Conservation (phyloP, 1,140 invertebrate species). For the Scylla paramamosain region DNA sequence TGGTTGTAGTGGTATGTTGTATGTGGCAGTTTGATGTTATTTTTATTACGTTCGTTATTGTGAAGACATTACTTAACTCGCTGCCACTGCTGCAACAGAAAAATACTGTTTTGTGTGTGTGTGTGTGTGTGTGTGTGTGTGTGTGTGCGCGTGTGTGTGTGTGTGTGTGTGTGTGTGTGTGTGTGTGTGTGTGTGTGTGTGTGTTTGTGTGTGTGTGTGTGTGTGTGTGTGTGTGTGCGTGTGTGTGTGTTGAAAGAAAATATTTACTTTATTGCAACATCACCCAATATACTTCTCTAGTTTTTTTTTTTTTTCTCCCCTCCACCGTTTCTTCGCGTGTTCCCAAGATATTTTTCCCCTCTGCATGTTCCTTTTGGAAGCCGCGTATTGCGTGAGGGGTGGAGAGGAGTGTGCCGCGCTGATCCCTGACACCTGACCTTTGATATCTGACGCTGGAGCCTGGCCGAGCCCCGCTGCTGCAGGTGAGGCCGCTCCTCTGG, state of each 20-base stretch:
- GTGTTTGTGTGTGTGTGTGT: constrained; percentile 53
- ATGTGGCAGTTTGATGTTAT: too few relatives aligned
- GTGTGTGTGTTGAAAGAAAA: neutral
- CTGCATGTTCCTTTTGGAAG: neutral
- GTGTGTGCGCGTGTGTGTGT: neutral
- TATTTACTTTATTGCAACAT: neutral
- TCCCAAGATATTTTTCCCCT: neutral
- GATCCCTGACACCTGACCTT: constrained; percentile 2
- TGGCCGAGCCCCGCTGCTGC: neutral
- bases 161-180: constrained; percentile 53
- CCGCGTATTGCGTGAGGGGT: neutral
- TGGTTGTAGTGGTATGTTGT: too few relatives aligned
- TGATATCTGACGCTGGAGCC: neutral
- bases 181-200: constrained; percentile 53
- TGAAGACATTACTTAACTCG: too few relatives aligned
- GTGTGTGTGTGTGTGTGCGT: constrained; percentile 51
- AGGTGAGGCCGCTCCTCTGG: neutral
- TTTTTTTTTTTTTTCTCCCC: neutral
- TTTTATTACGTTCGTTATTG: too few relatives aligned
- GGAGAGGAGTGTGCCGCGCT: neutral
- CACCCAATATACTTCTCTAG: neutral
- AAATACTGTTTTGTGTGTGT: too few relatives aligned
- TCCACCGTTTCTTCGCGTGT: neutral
- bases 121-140: too few relatives aligned
- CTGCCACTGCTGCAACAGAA: too few relatives aligned